Evolutionary conservation across 2,888 invertebrate genomes (phyloP).

Genomic region (Nomada ferruginata): DNA sequence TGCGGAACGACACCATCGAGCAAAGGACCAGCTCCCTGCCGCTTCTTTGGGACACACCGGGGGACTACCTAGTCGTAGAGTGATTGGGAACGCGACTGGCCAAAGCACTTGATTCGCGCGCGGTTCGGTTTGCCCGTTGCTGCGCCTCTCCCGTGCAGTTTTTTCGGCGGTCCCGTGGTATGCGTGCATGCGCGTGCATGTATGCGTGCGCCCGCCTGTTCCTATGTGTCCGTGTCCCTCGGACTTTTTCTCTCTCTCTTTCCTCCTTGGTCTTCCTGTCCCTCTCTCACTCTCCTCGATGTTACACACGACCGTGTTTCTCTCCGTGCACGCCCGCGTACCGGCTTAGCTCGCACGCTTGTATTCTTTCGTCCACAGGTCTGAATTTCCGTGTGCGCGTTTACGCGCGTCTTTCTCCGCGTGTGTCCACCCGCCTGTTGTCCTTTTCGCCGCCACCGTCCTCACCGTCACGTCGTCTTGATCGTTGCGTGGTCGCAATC

Average conservation of each 20-base stretch:
- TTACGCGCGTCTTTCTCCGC: slow-evolving; percentile 54
- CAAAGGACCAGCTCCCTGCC: slow-evolving; percentile 73
- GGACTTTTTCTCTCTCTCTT: slow-evolving; percentile 56
- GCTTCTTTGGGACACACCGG: slow-evolving; percentile 80
- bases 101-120: slow-evolving; percentile 84
- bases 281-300: slow-evolving; percentile 55
- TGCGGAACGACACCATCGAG: slow-evolving; percentile 71
- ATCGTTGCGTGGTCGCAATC: neutral
- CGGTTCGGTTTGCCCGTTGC: slow-evolving; percentile 82
- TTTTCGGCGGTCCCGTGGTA: slow-evolving; percentile 79
- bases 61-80: slow-evolving; percentile 84
- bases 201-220: slow-evolving; percentile 70
- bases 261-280: slow-evolving; percentile 47
- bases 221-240: slow-evolving; percentile 54
- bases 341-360: slow-evolving; percentile 49
- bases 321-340: slow-evolving; percentile 53
- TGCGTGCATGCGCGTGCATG: slow-evolving; percentile 74
- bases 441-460: slow-evolving; percentile 1
- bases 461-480: neutral
- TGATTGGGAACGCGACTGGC: slow-evolving; percentile 85
- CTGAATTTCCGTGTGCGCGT: slow-evolving; percentile 53
- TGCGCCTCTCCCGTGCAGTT: slow-evolving; percentile 84
- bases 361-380: slow-evolving; percentile 54
- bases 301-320: slow-evolving; percentile 60
- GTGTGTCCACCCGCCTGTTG: slow-evolving; percentile 48